Base-by-base conservation (phyloP, 1,140 invertebrate species). In the Drosophila lacteicornis region DNA sequence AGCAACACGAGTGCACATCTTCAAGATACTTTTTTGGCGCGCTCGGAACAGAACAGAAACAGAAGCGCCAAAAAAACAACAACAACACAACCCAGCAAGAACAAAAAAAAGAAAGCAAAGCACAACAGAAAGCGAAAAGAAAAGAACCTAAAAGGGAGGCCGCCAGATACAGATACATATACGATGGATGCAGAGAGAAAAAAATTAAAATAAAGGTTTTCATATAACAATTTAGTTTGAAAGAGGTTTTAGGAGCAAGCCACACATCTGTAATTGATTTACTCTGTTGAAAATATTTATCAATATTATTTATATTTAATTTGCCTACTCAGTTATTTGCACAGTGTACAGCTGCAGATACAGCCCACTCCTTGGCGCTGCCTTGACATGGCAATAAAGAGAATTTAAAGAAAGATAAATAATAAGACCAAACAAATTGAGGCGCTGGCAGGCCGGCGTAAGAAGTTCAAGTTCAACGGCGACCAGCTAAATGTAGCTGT, bases 381-480 rank as follows among this genome's bases (percentile, higher is more conserved):
- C 78, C 82, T 85, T 85, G 82, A 87, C 80, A 87, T 80, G 80
- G 80, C 84, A 87, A 75, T 88, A 84, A 87, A 88, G 58, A 43
- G 84, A 87, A 83, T 87, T 87, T 88, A 87, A 87, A 88, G 80
- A 73, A 82, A 79, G 77, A 82, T 75, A 82, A 87, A 87, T 88
- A 86, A 87, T 83, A 83, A 88, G 75, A 60, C 47, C 70, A 78
- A 51, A 74, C 78, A 80, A 84, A 84, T 77, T 84, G 84, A 78
- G 60, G 67, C 76, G 66, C 73, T 50, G 58, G 45, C 73, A 59
- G 58, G 45, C 70, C 60, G 46, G 50, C 62, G 55, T 81, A 85
- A 79, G 86, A 90, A 90, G 85, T 90, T 90, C 85, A 90, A 90
- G 85, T 90, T 90, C 85, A 90, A 79, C 62, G 65, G 27, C 50